A percentile compares a stretch with the other conserved stretches of the same genome.
These are phyloP conservation scores for Diploptera punctata DNA, from an alignment of 2,888 invertebrate genomes.

Conservation along the genomic window DNA sequence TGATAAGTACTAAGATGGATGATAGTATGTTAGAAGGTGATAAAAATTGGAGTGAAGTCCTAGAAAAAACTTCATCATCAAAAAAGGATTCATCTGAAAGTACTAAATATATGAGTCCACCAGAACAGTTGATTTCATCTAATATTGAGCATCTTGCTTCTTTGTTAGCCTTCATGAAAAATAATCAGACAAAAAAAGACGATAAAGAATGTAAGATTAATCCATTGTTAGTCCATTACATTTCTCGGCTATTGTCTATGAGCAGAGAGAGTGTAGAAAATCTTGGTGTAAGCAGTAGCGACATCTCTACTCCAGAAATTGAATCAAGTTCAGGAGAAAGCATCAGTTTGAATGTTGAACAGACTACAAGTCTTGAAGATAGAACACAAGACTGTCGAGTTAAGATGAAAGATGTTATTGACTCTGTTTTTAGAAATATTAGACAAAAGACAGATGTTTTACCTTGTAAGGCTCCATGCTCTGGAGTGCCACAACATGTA, in stretches of 20 bases:
- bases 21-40: too few species aligned
- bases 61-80: not conserved
- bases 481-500: too few species aligned
- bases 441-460: too few species aligned
- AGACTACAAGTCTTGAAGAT: too few species aligned
- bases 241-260: constrained; percentile 61
- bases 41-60: not conserved
- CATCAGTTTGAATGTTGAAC: not conserved
- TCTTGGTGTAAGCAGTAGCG: constrained; percentile 52
- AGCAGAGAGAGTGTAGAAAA: constrained; percentile 58
- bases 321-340: not conserved
- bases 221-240: constrained; percentile 56
- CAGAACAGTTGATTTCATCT: constrained; percentile 46
- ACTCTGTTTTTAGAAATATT: too few species aligned
- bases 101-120: constrained; percentile 55
- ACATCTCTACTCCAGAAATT: constrained; percentile 1
- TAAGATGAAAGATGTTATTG: too few species aligned
- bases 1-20: too few species aligned
- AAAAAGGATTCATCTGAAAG: constrained; percentile 44
- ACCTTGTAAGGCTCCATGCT: too few species aligned
- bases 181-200: not conserved
- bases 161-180: not conserved
- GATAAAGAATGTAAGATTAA: constrained; percentile 46
- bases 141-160: not conserved
- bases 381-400: too few species aligned